Base-by-base conservation (phyloP, 2,888 invertebrate genomes). In the Calephelis perditalis region DNA sequence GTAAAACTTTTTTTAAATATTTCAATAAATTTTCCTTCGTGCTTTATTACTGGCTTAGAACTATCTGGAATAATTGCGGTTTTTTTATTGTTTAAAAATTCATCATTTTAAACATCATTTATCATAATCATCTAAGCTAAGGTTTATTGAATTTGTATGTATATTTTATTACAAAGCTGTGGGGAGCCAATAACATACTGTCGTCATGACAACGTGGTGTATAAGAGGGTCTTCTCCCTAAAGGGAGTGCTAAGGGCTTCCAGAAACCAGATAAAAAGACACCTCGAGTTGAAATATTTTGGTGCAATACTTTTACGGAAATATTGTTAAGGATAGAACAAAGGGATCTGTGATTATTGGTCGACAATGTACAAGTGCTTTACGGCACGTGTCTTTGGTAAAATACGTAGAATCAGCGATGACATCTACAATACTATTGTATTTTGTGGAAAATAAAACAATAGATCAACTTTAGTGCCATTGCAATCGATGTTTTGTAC, bases 131-230 rank as follows among this genome's bases (percentile, higher is more conserved):
- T n/a, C n/a, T n/a, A n/a, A n/a, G n/a, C n/a, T n/a, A n/a, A n/a
- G n/a, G n/a, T n/a, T n/a, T n/a, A n/a, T n/a, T 52, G 46, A 58
- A 61, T 65, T 7, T 62, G 58, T 62, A 61, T 76, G 75, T 62
- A 73, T 72, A 72, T 71, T 73, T 74, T 70, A 72, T 72, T 71
- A 74, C 75, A 76, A 76, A 76, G 74, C 81, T 75, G 81, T 77
- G 78, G 85, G 86, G 88, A 84, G 86, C 82, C 83, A 85, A 85
- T 82, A 88, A 80, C 82, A 87, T 76, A 78, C 79, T 68, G 89
- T 90, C 76, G 76, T 70, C 79, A 86, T 88, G 78, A 75, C 75
- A 79, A 89, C 88, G 63, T 71, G 72, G 72, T 77, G 73, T 73
- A 73, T 73, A 73, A 82, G 81, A 85, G 86, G 79, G 75, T 76